Conservation (phyloP, 2,797 vertebrate genomes). For the Myiotriccus ornatus region DNA sequence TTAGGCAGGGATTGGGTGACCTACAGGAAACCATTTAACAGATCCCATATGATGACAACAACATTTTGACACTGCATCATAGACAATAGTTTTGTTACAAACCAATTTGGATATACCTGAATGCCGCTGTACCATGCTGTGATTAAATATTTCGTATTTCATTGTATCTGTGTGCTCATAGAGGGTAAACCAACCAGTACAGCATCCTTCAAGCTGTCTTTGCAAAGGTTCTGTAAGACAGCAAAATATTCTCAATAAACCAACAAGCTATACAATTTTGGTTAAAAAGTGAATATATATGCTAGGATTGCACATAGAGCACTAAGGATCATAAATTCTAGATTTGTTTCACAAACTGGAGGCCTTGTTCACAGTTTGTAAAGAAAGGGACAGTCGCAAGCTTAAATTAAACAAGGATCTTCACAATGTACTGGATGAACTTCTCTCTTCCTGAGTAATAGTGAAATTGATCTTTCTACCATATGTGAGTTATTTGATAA, state of each 20-base stretch:
- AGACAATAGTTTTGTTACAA: background rate
- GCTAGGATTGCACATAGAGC: background rate
- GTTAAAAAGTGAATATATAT: background rate
- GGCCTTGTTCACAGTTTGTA: background rate
- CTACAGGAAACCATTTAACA: background rate
- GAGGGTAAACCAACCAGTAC: background rate
- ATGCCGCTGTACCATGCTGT: background rate
- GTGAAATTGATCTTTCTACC: background rate
- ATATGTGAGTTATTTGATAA: background rate
- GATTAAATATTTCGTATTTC: background rate
- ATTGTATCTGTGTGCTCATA: background rate
- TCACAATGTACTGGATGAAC: background rate
- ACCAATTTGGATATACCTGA: background rate
- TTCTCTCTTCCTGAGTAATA: background rate
- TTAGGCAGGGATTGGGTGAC: background rate
- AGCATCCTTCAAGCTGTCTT: background rate
- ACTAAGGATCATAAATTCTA: background rate
- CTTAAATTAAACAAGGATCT: background rate
- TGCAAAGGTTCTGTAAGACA: background rate
- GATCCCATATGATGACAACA: background rate
- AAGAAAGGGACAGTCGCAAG: background rate
- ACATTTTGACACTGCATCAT: background rate
- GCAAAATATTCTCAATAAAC: background rate
- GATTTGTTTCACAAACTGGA: background rate
- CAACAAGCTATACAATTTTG: background rate